A percentile compares a stretch with the other conserved stretches of the same genome.
phyloP scores from a whole-genome alignment of 2,888 invertebrate species.

The Tortrix viridana region DNA sequence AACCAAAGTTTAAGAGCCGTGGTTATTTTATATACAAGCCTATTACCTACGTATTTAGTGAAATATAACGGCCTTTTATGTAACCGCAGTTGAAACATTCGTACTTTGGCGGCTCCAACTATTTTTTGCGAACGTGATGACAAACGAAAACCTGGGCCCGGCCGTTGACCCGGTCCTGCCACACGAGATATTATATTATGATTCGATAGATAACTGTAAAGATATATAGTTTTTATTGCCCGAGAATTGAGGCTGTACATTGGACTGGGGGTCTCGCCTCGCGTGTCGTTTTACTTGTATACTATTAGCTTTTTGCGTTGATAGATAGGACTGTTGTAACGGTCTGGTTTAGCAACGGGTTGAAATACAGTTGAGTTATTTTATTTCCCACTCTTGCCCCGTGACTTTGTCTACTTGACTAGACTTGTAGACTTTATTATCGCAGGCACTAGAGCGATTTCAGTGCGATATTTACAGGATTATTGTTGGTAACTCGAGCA shows the following conservation, averaged over 20 bases:
- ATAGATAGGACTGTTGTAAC: constrained; percentile 34
- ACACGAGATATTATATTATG: constrained; percentile 64
- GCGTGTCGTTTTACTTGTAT: constrained; percentile 37
- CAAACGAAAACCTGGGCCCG: constrained; percentile 63
- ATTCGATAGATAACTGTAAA: constrained; percentile 82
- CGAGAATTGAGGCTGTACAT: constrained; percentile 67
- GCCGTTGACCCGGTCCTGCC: constrained; percentile 70
- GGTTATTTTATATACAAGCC: too few relatives aligned
- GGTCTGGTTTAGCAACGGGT: constrained; percentile 32
- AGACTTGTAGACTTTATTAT: too few relatives aligned
- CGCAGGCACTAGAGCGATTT: too few relatives aligned
- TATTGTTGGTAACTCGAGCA: too few relatives aligned
- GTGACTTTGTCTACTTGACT: too few relatives aligned
- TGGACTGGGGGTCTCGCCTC: constrained; percentile 61
- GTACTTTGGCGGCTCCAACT: constrained; percentile 41
- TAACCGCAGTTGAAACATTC: constrained; percentile 22
- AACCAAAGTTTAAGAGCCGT: too few relatives aligned
- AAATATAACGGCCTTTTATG: constrained; percentile 1
- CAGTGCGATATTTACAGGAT: too few relatives aligned
- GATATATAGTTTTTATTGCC: constrained; percentile 72
- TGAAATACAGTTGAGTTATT: constrained; percentile 19
- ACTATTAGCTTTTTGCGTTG: constrained; percentile 31
- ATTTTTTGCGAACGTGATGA: constrained; percentile 59
- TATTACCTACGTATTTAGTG: too few relatives aligned
- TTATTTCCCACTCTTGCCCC: not conserved